Conservation (phyloP, 2,888 invertebrate species). For the Cyclophora albipunctata region DNA sequence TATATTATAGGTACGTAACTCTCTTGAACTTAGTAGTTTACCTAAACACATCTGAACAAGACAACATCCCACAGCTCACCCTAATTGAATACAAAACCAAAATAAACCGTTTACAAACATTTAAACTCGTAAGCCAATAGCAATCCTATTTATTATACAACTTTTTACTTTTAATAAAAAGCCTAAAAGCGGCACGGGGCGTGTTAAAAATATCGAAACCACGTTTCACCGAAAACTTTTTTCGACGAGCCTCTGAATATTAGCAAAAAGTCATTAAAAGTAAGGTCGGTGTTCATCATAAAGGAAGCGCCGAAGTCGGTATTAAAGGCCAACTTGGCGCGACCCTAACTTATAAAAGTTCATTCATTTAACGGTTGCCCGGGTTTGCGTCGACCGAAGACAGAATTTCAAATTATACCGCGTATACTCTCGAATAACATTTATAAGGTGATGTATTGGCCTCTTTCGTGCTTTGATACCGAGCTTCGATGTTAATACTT, state of each 20-base stretch:
- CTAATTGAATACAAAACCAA: too few species aligned
- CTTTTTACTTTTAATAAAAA: constrained; percentile 16
- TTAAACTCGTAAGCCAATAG: constrained; percentile 6
- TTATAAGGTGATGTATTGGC: constrained; percentile 3
- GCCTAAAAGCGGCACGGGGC: constrained; percentile 13
- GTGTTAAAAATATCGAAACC: constrained; percentile 39
- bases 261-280: constrained; percentile 76
- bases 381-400: constrained; percentile 40
- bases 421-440: constrained; percentile 20
- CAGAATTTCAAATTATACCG: constrained; percentile 58
- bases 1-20: too few species aligned
- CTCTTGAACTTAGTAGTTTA: too few species aligned
- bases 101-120: not conserved
- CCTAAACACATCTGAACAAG: too few species aligned
- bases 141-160: constrained; percentile 18
- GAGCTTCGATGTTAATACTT: not conserved
- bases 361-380: constrained; percentile 72
- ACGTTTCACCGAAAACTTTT: constrained; percentile 43
- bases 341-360: constrained; percentile 71
- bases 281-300: constrained; percentile 70
- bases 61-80: too few species aligned
- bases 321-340: constrained; percentile 55
- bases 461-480: not conserved
- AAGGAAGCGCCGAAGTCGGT: constrained; percentile 57
- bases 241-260: constrained; percentile 59